phyloP scores from a whole-genome alignment of 2,888 invertebrate genomes.

The Machimus atricapillus region DNA sequence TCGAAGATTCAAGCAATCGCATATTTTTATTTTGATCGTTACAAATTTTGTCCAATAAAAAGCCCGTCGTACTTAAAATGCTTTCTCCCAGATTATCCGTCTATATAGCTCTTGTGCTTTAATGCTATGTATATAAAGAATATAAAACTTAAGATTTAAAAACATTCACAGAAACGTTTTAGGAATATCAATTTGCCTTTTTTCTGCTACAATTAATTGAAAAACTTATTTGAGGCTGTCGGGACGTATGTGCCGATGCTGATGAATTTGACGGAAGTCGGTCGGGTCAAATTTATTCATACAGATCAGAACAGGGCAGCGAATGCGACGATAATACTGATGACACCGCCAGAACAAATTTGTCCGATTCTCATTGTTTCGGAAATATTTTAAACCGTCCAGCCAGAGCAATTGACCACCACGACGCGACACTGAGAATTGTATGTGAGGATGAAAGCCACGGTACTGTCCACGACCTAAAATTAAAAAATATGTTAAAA shows the following conservation, averaged over 20 bases:
- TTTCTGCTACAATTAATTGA: background rate
- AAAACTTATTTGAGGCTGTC: conserved; percentile 45
- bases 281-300: conserved; percentile 59
- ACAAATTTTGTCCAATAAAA: background rate
- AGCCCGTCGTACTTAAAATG: background rate
- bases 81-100: background rate
- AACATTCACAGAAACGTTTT: conserved; percentile 15
- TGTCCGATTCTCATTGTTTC: conserved; percentile 61
- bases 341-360: conserved; percentile 61
- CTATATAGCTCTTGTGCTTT: background rate
- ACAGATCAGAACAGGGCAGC: conserved; percentile 60
- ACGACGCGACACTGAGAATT: conserved; percentile 59
- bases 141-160: conserved; percentile 4
- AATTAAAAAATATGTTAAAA: conserved; percentile 29
- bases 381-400: conserved; percentile 60
- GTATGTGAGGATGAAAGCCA: conserved; percentile 54
- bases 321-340: conserved; percentile 59
- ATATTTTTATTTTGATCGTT: background rate
- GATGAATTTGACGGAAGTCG: conserved; percentile 60
- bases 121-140: background rate
- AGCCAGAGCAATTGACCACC: conserved; percentile 60
- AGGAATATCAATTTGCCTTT: conserved; percentile 21
- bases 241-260: conserved; percentile 57
- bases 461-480: conserved; percentile 27
- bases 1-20: background rate